phyloP scores from a whole-genome alignment of 2,113 vertebrate species.

The Podiceps cristatus region DNA sequence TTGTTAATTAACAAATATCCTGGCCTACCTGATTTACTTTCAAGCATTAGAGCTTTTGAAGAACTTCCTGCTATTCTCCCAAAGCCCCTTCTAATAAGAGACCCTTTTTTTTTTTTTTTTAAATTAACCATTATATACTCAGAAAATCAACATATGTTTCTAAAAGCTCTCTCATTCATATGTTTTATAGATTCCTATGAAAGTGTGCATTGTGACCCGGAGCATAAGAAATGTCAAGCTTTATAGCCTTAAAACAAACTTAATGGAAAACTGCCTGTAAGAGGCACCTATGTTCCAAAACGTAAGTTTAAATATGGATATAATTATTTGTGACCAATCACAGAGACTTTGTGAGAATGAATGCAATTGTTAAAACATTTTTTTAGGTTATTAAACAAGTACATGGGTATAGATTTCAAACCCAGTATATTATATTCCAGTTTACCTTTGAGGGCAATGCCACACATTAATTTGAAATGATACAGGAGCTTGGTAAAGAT shows the following conservation, averaged over 20 bases:
- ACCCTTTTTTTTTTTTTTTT: background rate
- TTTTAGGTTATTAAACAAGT: background rate
- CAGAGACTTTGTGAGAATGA: background rate
- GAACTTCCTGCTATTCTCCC: background rate
- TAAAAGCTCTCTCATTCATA: background rate
- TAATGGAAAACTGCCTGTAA: background rate
- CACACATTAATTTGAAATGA: background rate
- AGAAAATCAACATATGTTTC: background rate
- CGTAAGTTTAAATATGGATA: background rate
- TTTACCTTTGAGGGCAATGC: background rate
- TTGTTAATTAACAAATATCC: background rate
- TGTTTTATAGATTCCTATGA: background rate
- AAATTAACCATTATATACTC: background rate
- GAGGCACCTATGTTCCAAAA: background rate
- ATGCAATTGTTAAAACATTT: background rate
- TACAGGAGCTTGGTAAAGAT: background rate
- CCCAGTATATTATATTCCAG: background rate
- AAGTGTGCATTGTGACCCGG: background rate
- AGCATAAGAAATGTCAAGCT: background rate
- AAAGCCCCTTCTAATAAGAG: background rate
- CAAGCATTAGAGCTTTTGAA: background rate
- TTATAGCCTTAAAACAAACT: background rate
- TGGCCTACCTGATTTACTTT: background rate
- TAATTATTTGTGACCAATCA: constrained; percentile 20
- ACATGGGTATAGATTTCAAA: background rate